Base-by-base conservation (phyloP, 1,140 invertebrate species). In the Chironomus tepperi region DNA sequence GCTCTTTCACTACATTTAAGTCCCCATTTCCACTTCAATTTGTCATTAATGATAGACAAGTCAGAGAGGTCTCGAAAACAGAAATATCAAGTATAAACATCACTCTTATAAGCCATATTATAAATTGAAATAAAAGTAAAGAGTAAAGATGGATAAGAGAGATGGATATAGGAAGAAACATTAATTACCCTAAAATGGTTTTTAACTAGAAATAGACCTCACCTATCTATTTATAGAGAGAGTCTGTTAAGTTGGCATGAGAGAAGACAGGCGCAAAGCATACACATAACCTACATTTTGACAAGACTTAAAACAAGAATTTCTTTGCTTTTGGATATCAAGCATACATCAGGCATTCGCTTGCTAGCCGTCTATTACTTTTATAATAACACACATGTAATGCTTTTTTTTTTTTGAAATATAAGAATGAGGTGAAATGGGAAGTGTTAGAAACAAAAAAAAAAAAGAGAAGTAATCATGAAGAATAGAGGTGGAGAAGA, bases 1-100 rank as follows among this genome's bases (percentile, higher is more conserved):
- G n/a, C 47, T 57, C 47, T 2, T 57, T 57, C 47, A 3, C 47
- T 1, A 10, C 47, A n/a, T 18, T 16, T 9, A 34, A 34, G 24
- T 34, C 24, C 65, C 65, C 65, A 70, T 19, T 70, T 70, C 10
- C 9, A 19, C 18, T 70, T 70, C 18, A 70, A 70, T 70, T 70
- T 70, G 65, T 70, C 65, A 70, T 70, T 70, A 70, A 70, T 70
- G 65, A 70, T 16, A 21, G 65, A 70, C 65, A 70, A 70, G 64
- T n/a, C 8, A 67, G 65, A 21, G 65, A 70, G 19, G 18, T 16
- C 65, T 70, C n/a, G 8, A 70, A 70, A 47, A 57, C 47, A 70
- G 9, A 70, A 67, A 67, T 16, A 70, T 21, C 16, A 18, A 70
- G 9, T 70, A 34, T 34, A 8, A 70, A 16, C 9, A 70, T 70